phyloP scores from a whole-genome alignment of 2,113 vertebrate species.

The Heterotis niloticus region DNA sequence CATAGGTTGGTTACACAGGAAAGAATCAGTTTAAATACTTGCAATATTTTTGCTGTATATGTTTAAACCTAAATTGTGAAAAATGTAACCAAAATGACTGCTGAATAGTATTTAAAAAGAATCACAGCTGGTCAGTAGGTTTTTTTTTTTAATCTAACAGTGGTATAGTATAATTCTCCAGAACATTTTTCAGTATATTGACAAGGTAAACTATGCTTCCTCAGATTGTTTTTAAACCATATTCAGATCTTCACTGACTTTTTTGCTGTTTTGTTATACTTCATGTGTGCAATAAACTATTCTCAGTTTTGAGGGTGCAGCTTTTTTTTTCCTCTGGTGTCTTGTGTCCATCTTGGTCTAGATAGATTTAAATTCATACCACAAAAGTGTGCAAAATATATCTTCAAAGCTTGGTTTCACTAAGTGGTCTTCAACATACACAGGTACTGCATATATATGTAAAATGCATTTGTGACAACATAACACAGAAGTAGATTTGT shows the following conservation, averaged over 20 bases:
- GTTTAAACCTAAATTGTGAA: background rate
- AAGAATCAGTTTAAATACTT: no score
- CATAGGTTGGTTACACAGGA: background rate
- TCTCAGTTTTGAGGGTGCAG: constrained; percentile 20
- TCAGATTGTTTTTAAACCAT: constrained; percentile 3
- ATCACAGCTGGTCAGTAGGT: background rate
- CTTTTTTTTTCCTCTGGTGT: background rate
- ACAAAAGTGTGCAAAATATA: constrained; percentile 8
- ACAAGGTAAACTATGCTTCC: constrained; percentile 7
- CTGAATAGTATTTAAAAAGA: background rate
- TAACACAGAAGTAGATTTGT: no score
- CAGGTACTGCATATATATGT: background rate
- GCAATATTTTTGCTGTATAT: background rate
- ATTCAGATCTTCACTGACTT: constrained; percentile 3
- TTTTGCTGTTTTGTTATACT: constrained; percentile 18
- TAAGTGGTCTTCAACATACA: no score
- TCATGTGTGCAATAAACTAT: constrained; percentile 28
- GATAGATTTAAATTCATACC: background rate
- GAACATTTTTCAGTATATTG: background rate
- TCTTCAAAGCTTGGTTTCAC: no score
- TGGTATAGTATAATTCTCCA: background rate
- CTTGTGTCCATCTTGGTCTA: background rate
- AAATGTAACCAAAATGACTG: constrained; percentile 1
- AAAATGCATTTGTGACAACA: no score
- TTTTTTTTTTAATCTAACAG: background rate